A percentile compares a stretch with the other conserved stretches of the same genome.
phyloP scores from a whole-genome alignment of 2,888 invertebrate genomes.

The Glaucopsyche alexis region DNA sequence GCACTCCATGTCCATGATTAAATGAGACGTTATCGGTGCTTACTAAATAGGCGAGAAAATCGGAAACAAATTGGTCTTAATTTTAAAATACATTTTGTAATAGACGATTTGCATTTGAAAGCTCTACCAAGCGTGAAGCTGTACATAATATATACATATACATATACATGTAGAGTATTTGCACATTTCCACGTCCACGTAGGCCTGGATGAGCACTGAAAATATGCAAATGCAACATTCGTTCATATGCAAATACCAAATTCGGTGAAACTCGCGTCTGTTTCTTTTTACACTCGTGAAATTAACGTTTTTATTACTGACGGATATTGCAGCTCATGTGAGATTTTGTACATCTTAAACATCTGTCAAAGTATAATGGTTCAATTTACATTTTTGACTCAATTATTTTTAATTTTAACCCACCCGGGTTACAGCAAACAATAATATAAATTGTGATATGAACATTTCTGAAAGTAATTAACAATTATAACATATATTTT shows the following conservation, averaged over 20 bases:
- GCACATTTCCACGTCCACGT: background rate
- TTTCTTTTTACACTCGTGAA: conserved; percentile 8
- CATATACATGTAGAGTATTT: no score
- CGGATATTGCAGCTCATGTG: background rate
- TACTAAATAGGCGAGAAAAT: no score
- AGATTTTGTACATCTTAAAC: background rate
- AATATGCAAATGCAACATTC: conserved; percentile 14
- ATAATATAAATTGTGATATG: no score
- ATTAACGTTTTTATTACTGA: background rate
- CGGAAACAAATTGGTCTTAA: background rate
- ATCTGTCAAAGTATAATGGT: background rate
- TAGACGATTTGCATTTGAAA: background rate
- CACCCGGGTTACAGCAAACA: no score
- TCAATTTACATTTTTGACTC: background rate
- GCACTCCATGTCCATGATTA: no score
- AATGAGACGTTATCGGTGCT: no score
- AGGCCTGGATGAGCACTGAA: conserved; percentile 9
- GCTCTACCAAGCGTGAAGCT: conserved; percentile 9
- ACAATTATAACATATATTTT: no score
- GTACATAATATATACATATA: background rate
- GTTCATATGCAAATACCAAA: conserved; percentile 16
- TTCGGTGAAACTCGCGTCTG: background rate
- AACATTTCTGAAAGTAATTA: no score
- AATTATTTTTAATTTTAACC: no score
- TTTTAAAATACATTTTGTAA: background rate